Percentiles rank a stretch among this genome's conserved stretches.
phyloP scores from a whole-genome alignment of 2,797 vertebrate species.

The Pantherophis alleghaniensis region DNA sequence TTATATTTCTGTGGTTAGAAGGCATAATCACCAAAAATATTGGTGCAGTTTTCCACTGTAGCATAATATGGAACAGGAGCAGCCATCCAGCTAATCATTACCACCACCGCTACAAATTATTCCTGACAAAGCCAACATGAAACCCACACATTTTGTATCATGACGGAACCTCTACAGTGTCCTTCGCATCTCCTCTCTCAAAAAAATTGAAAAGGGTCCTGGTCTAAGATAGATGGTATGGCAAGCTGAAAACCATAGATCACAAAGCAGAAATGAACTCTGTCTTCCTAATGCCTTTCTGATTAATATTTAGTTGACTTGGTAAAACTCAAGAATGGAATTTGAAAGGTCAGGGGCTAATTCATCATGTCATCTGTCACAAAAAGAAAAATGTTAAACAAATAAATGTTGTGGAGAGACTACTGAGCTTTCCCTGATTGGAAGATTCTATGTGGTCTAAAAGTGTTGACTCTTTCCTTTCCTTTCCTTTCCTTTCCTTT shows the following conservation, averaged over 20 bases:
- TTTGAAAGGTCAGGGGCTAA: constrained; percentile 34
- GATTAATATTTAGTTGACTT: not conserved
- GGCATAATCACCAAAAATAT: too few relatives aligned
- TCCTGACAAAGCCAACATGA: not conserved
- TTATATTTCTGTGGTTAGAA: too few relatives aligned
- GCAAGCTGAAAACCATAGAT: constrained; percentile 15
- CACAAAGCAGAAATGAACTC: constrained; percentile 3
- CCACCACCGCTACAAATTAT: not conserved
- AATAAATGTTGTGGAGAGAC: constrained; percentile 11
- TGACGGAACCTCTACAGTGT: not conserved
- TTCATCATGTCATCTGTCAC: not conserved
- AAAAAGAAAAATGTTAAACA: constrained; percentile 39
- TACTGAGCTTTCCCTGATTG: constrained; percentile 25
- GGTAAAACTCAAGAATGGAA: constrained; percentile 17
- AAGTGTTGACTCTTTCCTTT: not conserved
- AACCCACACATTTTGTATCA: not conserved
- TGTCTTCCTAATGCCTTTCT: constrained; percentile 15
- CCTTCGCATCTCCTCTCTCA: not conserved
- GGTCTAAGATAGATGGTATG: not conserved
- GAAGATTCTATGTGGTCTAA: constrained; percentile 1
- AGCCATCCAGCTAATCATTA: not conserved
- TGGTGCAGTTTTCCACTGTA: not conserved
- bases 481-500: constrained; percentile 15
- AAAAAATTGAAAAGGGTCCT: not conserved
- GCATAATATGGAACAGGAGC: not conserved